These are phyloP conservation scores for Tyto alba DNA, from an alignment of 2,113 vertebrate genomes.

Conservation along the genomic window DNA sequence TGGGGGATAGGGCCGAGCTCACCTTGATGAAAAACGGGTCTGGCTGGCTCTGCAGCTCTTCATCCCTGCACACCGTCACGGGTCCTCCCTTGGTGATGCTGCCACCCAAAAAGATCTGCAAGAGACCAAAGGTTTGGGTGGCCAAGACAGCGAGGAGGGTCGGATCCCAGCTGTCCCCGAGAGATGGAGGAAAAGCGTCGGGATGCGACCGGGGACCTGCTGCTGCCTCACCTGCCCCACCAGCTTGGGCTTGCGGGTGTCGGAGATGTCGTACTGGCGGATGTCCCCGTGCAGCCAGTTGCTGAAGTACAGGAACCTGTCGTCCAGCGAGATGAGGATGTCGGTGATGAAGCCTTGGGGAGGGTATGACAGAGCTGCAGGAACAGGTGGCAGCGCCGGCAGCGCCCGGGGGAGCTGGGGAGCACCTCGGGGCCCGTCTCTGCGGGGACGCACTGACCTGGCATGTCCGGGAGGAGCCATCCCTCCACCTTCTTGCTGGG, in stretches of 20 bases:
- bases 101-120: constrained; percentile 88
- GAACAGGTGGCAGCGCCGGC: background rate
- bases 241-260: constrained; percentile 76
- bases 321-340: constrained; percentile 91
- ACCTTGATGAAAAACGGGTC: constrained; percentile 82
- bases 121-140: background rate
- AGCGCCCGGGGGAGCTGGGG: accelerated
- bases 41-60: constrained; percentile 79
- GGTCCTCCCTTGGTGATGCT: constrained; percentile 79
- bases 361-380: background rate
- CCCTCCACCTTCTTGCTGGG: constrained; percentile 88
- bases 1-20: background rate
- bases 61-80: constrained; percentile 78
- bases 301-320: constrained; percentile 90
- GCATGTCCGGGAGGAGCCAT: constrained; percentile 89
- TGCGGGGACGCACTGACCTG: constrained; percentile 65
- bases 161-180: background rate
- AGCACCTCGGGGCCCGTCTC: background rate
- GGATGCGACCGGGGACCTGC: background rate
- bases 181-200: background rate
- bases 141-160: accelerated
- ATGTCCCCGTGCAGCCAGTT: constrained; percentile 95
- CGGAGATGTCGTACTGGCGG: constrained; percentile 89
- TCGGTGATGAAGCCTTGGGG: constrained; percentile 86
- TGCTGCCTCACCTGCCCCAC: constrained; percentile 81